Base-by-base conservation (phyloP, 2,797 vertebrate genomes). In the Amblyopsis hoosieri region DNA sequence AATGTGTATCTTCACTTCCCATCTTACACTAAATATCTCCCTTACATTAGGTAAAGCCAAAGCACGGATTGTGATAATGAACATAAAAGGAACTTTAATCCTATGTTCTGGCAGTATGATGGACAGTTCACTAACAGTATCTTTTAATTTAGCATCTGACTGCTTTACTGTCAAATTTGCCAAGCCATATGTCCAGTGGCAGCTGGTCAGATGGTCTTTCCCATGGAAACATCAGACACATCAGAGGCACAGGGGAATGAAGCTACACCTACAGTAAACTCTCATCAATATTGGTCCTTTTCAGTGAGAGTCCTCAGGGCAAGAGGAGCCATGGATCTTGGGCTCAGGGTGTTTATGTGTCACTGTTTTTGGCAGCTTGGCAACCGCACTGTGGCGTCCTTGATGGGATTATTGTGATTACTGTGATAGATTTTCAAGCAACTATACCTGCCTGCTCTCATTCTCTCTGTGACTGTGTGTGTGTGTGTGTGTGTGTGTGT, bases 241-340 rank as follows among this genome's bases (percentile, higher is more conserved):
- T 77, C 59, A 54, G 51, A 54, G 56, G 54, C 70, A 68, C 72
- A 1, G 42, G 71, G 77, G 75, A 17, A 2, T 6, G 64, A 71
- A 62, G 67, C 57, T 72, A 6, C 64, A 62, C 55, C 60, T 76
- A 68, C 54, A 29, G 23, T 29, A 3, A 29, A 12, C 66, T 72
- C 74, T 72, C 85, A 79, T 86, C 87, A 83, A 71, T 67, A 66
- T 65, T 56, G 54, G 75, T 85, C 15, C 19, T 71, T 62, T 42
- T 83, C 79, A 85, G 62, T 60, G 71, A 71, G n/a, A 60, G 14
- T 15, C 62, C 67, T 59, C 56, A 55, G 60, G 57, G 63, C 62
- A 60, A 71, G 48, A 60, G 55, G 33, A 71, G 29, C 37, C 60
- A 12, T 64, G 33, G 51, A 72, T 58, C 63, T 48, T 54, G 46